These are phyloP conservation scores for Meleagris gallopavo DNA, from an alignment of 2,113 vertebrate species.

Conservation along the genomic window DNA sequence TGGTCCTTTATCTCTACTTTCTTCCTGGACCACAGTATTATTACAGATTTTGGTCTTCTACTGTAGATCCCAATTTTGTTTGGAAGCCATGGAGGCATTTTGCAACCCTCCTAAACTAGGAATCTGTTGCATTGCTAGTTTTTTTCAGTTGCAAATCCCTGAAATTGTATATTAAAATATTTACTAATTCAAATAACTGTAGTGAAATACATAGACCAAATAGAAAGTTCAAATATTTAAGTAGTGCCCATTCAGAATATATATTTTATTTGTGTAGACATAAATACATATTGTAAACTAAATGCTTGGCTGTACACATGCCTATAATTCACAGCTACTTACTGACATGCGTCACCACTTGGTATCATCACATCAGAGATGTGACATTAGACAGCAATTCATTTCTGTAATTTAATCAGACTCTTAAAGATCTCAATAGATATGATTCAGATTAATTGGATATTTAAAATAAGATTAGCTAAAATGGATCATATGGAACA, in stretches of 20 bases:
- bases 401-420: not conserved
- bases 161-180: not conserved
- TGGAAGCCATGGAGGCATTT: not conserved
- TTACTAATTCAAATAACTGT: not conserved
- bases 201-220: not conserved
- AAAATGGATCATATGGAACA: not conserved
- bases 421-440: not conserved
- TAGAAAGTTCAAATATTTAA: not conserved
- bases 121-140: not conserved
- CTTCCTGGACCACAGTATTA: not conserved
- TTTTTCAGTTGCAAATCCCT: not conserved
- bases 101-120: not conserved
- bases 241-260: not conserved
- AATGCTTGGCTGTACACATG: not conserved
- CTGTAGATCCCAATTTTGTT: not conserved
- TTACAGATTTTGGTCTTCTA: not conserved
- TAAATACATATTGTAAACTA: not conserved
- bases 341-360: not conserved
- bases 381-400: not conserved
- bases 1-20: not conserved
- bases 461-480: not conserved
- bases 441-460: not conserved
- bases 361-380: not conserved
- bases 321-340: not conserved
- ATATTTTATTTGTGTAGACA: not conserved